Conservation (phyloP, 64 coral and sea anemone genomes). For the Pocillopora verrucosa region DNA sequence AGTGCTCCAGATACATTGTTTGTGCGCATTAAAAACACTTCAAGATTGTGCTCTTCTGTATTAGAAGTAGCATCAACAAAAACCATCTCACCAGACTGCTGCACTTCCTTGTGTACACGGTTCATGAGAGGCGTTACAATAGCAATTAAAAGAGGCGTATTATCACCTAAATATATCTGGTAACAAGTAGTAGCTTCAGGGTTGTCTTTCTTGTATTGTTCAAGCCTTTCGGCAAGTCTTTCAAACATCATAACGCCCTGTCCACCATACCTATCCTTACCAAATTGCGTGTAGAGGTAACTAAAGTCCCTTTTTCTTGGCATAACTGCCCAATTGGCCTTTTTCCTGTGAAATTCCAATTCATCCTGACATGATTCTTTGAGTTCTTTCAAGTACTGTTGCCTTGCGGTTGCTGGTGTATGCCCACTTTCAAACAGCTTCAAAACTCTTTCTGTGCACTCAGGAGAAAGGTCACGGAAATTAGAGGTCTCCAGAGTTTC, state of each 20-base stretch:
- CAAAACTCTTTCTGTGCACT: constrained; percentile 17
- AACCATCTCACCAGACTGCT: constrained; percentile 57
- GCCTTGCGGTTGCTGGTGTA: constrained; percentile 55
- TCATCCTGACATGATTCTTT: constrained; percentile 53
- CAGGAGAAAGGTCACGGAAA: constrained; percentile 25
- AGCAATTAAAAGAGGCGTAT: constrained; percentile 61
- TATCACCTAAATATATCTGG: constrained; percentile 72
- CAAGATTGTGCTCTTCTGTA: constrained; percentile 62
- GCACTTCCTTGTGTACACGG: constrained; percentile 59
- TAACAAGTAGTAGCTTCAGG: constrained; percentile 69
- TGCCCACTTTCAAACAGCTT: constrained; percentile 55
- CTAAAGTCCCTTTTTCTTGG: constrained; percentile 69
- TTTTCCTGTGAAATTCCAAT: constrained; percentile 57
- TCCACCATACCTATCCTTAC: constrained; percentile 44
- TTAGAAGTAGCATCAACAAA: constrained; percentile 66
- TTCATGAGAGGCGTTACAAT: constrained; percentile 80
- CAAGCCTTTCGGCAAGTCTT: constrained; percentile 40
- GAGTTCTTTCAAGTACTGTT: constrained; percentile 56
- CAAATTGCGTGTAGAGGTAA: constrained; percentile 60
- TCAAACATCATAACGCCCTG: constrained; percentile 36
- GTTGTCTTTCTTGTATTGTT: constrained; percentile 52
- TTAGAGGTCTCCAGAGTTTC: constrained; percentile 33
- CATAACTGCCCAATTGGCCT: constrained; percentile 51
- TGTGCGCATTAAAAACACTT: constrained; percentile 62
- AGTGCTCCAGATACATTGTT: constrained; percentile 70